These are phyloP conservation scores for Sebastes steindachneri DNA, from an alignment of 2,797 vertebrate genomes.

Conservation along the genomic window DNA sequence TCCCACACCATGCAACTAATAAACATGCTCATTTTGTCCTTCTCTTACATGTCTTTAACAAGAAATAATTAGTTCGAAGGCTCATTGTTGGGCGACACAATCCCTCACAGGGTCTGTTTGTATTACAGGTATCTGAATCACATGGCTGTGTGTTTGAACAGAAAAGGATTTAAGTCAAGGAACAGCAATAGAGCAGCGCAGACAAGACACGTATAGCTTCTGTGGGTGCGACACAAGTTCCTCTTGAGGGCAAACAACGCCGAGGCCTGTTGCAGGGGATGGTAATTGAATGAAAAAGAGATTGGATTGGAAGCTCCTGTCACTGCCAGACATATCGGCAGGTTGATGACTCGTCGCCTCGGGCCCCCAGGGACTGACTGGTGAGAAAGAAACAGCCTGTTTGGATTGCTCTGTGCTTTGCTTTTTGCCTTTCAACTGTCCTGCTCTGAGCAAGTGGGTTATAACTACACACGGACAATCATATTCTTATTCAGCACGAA, in stretches of 20 bases:
- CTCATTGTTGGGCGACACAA: background rate
- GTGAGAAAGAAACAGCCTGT: slow-evolving; percentile 55
- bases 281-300: slow-evolving; percentile 82
- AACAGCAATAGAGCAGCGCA: slow-evolving; percentile 27
- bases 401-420: slow-evolving; percentile 37
- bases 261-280: slow-evolving; percentile 65
- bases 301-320: slow-evolving; percentile 78
- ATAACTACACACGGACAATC: slow-evolving; percentile 25
- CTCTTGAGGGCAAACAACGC: slow-evolving; percentile 65
- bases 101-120: slow-evolving; percentile 5
- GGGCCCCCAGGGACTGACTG: slow-evolving; percentile 54
- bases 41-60: background rate
- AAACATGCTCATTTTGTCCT: background rate
- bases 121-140: slow-evolving; percentile 23
- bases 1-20: slow-evolving; percentile 6
- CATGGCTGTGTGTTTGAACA: slow-evolving; percentile 27
- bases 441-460: slow-evolving; percentile 20
- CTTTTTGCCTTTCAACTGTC: slow-evolving; percentile 46
- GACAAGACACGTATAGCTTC: slow-evolving; percentile 28
- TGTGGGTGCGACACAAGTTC: slow-evolving; percentile 52
- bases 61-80: background rate
- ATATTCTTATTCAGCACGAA: slow-evolving; percentile 22
- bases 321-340: slow-evolving; percentile 72
- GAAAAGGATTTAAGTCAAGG: slow-evolving; percentile 43
- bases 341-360: slow-evolving; percentile 68